Evolutionary conservation across 2,797 vertebrate genomes (phyloP).

Genomic region (Intellagama lesueurii): DNA sequence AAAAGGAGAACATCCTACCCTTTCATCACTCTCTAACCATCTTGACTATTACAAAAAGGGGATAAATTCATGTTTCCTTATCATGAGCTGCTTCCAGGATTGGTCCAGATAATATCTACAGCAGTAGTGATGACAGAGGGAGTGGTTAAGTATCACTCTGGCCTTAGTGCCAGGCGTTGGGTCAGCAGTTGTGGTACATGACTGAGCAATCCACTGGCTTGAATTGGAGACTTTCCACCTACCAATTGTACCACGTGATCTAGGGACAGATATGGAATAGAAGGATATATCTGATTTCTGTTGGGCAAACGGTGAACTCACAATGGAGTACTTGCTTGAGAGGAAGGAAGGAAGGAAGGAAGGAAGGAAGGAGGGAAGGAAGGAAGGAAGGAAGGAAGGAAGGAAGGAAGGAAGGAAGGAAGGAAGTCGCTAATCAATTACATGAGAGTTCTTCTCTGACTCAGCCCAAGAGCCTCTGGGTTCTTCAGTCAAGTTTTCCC

Average conservation of each 20-base stretch:
- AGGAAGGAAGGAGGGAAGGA: not conserved
- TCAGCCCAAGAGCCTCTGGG: constrained; percentile 42
- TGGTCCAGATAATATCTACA: not conserved
- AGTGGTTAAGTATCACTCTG: not conserved
- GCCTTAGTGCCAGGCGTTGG: not conserved
- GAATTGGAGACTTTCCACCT: not conserved
- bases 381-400: not conserved
- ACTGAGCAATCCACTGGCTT: not conserved
- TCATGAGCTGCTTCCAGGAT: not conserved
- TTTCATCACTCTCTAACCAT: not conserved
- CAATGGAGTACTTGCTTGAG: not conserved
- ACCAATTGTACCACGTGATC: not conserved
- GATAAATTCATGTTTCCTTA: not conserved
- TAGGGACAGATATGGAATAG: not conserved
- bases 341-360: not conserved
- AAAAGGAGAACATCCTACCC: not conserved
- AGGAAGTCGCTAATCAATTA: constrained; percentile 58
- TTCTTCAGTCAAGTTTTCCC: constrained; percentile 53
- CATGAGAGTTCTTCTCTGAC: constrained; percentile 34
- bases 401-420: not conserved
- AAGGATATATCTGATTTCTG: not conserved
- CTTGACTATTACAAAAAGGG: not conserved
- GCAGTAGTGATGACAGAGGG: not conserved
- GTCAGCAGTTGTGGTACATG: not conserved
- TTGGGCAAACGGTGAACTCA: not conserved